Evolutionary conservation across 2,888 invertebrate genomes (phyloP), one percentile per base, ranked within the genome.

Genomic region (Spodoptera picta): DNA sequence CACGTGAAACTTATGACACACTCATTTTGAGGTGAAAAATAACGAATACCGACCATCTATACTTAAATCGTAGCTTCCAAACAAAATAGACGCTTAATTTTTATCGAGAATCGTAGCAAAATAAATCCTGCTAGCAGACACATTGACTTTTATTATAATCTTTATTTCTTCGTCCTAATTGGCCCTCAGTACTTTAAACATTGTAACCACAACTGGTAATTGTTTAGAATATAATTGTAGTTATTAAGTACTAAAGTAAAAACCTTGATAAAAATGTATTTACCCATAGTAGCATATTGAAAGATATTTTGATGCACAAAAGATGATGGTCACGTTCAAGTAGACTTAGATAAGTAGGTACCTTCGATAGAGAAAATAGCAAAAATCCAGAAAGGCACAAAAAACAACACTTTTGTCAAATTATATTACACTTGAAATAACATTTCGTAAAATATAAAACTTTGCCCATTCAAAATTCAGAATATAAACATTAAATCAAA

Each of bases 121-220:
- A 70, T 73, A 55, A 73, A 70, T 75, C 65, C 75, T 45, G 60
- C 53, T 58, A 50, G 41, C 65, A 66, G 67, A 67, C 60, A 31
- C 75, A 73, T 75, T 75, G 54, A 55, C 31, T 73, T 73, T 73
- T 70, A 73, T 75, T 75, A 50, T 75, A 60, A 73, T 62, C 65
- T 75, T 73, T 75, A 73, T 70, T 73, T 19, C 59, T 24, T 7
- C 45, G 46, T 62, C 69, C 70, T 70, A 75, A 73, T 73, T 73
- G 65, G 57, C 46, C 54, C 62, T 14, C 52, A 70, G 66, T 75
- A 60, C 71, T 70, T 73, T 74, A 59, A 75, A 70, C 60, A 65
- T 74, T 55, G 43, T 60, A 59, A 60, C 48, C 55, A 60, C 55
- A 60, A 69, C 43, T 73, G 69, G 69, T 63, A 74, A 14, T 19